Evolutionary conservation across 2,113 vertebrate genomes (phyloP).

Genomic region (Syngnathus scovelli): DNA sequence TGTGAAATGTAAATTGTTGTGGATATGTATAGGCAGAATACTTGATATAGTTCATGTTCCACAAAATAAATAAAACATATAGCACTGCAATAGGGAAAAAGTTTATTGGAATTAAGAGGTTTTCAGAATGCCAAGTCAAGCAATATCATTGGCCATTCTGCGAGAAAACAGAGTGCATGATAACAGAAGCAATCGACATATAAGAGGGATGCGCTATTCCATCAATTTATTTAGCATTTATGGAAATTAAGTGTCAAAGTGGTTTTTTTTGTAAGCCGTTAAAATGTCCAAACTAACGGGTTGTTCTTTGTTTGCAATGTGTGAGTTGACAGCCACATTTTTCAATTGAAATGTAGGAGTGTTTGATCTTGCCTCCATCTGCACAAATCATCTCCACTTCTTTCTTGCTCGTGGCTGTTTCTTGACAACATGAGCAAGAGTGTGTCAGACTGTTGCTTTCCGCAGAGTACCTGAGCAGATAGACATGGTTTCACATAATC

Average conservation of each 20-base stretch:
- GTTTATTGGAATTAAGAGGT: neutral
- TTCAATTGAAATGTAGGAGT: slow-evolving; percentile 62
- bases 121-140: neutral
- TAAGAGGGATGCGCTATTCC: neutral
- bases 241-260: neutral
- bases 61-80: neutral
- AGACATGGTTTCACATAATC: slow-evolving; percentile 6
- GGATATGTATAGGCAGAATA: neutral
- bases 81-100: neutral
- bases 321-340: slow-evolving; percentile 60
- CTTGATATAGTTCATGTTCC: neutral
- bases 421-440: slow-evolving; percentile 69
- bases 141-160: neutral
- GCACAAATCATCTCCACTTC: slow-evolving; percentile 61
- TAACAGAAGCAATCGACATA: neutral
- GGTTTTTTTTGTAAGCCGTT: neutral
- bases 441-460: slow-evolving; percentile 47
- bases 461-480: slow-evolving; percentile 63
- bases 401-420: slow-evolving; percentile 50
- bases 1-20: neutral
- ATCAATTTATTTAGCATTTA: neutral
- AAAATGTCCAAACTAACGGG: neutral
- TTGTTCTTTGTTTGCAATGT: slow-evolving; percentile 39
- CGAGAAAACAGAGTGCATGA: neutral
- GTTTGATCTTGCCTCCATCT: slow-evolving; percentile 6